phyloP scores from a whole-genome alignment of 2,888 invertebrate genomes.

The Melieria omissa region DNA sequence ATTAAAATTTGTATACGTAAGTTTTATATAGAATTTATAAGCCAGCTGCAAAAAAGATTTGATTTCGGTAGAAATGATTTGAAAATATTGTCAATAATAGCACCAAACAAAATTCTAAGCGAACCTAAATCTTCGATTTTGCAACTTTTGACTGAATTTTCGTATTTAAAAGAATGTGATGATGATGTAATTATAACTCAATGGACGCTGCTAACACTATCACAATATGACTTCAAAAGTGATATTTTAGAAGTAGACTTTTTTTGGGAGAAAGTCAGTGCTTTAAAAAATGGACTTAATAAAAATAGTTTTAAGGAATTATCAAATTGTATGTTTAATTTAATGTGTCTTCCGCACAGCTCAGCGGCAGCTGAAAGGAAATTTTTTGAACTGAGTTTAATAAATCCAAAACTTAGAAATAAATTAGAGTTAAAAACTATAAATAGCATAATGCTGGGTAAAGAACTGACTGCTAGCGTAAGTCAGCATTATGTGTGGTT shows the following conservation, averaged over 20 bases:
- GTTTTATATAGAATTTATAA: slow-evolving; percentile 36
- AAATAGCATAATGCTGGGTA: neutral
- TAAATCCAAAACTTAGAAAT: neutral
- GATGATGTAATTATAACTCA: slow-evolving; percentile 19
- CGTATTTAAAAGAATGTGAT: slow-evolving; percentile 14
- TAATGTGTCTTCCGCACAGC: no score
- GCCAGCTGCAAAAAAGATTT: slow-evolving; percentile 28
- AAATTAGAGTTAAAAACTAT: neutral
- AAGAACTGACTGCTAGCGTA: neutral
- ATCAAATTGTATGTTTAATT: no score
- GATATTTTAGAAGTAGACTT: neutral
- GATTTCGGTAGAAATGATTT: slow-evolving; percentile 29
- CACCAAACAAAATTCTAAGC: slow-evolving; percentile 25
- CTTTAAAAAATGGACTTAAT: no score
- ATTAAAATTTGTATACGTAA: slow-evolving; percentile 28
- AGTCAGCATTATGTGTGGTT: neutral
- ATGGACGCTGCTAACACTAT: slow-evolving; percentile 24
- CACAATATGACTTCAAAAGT: slow-evolving; percentile 15
- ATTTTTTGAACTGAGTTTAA: neutral
- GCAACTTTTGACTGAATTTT: slow-evolving; percentile 14
- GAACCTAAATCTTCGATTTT: slow-evolving; percentile 13
- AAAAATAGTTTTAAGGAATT: no score
- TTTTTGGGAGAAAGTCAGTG: slow-evolving; percentile 9
- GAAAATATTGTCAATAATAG: slow-evolving; percentile 27
- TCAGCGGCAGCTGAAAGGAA: neutral